phyloP scores from a whole-genome alignment of 2,888 invertebrate species.

The Macropis europaea region DNA sequence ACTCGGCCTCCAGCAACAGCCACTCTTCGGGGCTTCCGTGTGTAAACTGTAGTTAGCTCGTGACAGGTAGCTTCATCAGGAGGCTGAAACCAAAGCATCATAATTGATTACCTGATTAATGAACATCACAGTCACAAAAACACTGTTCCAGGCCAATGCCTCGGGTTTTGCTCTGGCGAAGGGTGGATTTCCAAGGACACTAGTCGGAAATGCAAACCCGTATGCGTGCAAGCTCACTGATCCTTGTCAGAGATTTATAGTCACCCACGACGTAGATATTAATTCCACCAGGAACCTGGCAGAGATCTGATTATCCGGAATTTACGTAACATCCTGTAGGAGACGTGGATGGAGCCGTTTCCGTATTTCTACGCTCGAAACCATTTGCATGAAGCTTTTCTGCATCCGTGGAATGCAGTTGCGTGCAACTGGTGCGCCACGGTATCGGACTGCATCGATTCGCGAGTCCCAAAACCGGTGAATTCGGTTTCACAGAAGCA shows the following conservation, averaged over 20 bases:
- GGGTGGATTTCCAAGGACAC: not conserved
- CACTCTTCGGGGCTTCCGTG: too few relatives aligned
- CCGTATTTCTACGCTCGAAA: slow-evolving; percentile 5
- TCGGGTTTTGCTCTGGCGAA: not conserved
- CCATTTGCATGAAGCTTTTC: slow-evolving; percentile 4
- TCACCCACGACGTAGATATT: slow-evolving; percentile 31
- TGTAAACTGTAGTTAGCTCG: too few relatives aligned
- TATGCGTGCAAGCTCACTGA: not conserved
- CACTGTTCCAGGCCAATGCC: not conserved
- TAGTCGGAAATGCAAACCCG: not conserved
- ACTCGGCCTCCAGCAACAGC: too few relatives aligned
- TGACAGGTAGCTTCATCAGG: too few relatives aligned
- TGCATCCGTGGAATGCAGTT: slow-evolving; percentile 27
- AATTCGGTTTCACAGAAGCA: not conserved
- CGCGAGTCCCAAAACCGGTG: not conserved
- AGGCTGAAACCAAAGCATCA: too few relatives aligned
- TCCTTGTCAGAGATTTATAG: slow-evolving; percentile 35
- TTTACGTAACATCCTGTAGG: slow-evolving; percentile 32
- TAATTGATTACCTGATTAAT: not conserved
- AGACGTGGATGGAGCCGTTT: slow-evolving; percentile 8
- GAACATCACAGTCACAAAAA: not conserved
- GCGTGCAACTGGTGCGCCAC: slow-evolving; percentile 22
- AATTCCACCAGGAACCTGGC: slow-evolving; percentile 37
- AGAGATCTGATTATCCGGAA: slow-evolving; percentile 46
- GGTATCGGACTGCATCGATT: not conserved